Conservation (phyloP, 2,797 vertebrate genomes). For the Onychomys arenicola region DNA sequence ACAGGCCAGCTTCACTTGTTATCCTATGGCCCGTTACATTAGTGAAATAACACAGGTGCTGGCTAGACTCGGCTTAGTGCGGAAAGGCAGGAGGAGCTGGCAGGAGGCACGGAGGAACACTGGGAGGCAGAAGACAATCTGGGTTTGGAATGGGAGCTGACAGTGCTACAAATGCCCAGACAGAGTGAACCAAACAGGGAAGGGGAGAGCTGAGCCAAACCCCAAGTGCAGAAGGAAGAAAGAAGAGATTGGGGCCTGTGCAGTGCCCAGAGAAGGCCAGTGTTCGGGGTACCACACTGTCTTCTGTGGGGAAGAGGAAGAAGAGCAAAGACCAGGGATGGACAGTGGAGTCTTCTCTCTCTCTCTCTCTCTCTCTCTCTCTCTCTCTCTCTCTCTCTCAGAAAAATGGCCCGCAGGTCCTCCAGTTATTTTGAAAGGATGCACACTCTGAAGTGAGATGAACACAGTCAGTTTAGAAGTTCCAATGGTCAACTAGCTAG, state of each 20-base stretch:
- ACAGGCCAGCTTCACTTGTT: background rate
- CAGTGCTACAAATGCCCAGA: background rate
- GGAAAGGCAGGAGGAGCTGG: background rate
- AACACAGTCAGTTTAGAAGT: background rate
- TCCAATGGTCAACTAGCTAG: background rate
- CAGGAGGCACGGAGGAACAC: too few species aligned
- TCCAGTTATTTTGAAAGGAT: background rate
- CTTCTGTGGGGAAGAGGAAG: background rate
- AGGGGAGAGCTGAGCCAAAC: background rate
- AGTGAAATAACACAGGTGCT: background rate
- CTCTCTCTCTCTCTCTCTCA: background rate
- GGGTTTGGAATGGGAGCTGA: background rate
- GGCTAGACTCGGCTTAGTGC: background rate
- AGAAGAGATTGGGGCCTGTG: background rate
- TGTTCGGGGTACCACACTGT: rapidly evolving
- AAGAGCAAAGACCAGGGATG: background rate
- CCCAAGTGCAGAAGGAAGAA: background rate
- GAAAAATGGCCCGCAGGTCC: background rate
- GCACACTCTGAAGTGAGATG: background rate
- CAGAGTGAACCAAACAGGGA: background rate
- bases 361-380: background rate
- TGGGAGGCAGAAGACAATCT: background rate
- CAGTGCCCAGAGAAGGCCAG: background rate
- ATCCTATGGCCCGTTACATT: background rate
- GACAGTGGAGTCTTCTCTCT: background rate